phyloP scores from a whole-genome alignment of 2,888 invertebrate species.

The Tipula vernalis region DNA sequence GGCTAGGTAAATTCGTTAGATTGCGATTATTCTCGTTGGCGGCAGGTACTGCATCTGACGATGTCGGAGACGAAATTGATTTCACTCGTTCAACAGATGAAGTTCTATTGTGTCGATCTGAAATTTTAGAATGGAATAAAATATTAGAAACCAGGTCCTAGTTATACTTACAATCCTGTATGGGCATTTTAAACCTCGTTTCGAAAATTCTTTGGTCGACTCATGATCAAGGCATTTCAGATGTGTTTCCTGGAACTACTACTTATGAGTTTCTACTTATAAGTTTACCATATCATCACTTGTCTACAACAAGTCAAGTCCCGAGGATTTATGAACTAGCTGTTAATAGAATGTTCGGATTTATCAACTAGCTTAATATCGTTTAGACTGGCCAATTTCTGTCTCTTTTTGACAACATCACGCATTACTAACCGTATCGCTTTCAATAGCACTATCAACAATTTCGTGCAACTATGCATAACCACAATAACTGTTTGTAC shows the following conservation, averaged over 20 bases:
- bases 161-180: not conserved
- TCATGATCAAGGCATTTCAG: not conserved
- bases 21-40: not conserved
- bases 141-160: not conserved
- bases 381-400: not conserved
- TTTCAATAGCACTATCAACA: conserved; percentile 29
- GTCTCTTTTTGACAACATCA: conserved; percentile 24
- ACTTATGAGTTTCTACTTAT: not conserved
- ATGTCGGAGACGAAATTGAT: not conserved
- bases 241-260: not conserved
- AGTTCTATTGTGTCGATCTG: not conserved
- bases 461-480: conserved; percentile 34
- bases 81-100: not conserved
- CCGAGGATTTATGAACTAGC: not conserved
- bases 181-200: not conserved
- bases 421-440: conserved; percentile 27
- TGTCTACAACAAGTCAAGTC: not conserved
- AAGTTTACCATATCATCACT: not conserved
- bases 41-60: not conserved
- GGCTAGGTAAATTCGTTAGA: not conserved
- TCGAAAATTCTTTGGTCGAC: not conserved
- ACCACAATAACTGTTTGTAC: conserved; percentile 32
- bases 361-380: not conserved
- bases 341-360: not conserved
- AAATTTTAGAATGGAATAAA: not conserved